Evolutionary conservation across 2,113 vertebrate species (phyloP).

Genomic region (Pandion haliaetus): DNA sequence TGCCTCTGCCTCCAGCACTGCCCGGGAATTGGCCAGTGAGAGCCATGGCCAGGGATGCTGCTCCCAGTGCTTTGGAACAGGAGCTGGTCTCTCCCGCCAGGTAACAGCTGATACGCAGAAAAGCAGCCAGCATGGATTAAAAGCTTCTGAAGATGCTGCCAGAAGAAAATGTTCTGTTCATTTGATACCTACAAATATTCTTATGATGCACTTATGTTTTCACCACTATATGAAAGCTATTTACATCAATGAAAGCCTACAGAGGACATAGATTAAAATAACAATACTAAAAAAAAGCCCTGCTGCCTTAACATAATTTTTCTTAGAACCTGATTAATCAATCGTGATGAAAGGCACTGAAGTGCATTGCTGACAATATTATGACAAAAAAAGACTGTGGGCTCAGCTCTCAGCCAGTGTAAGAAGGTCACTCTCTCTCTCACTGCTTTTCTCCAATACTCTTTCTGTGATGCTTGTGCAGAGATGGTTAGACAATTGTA

Average conservation of each 20-base stretch:
- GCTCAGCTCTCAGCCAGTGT: neutral
- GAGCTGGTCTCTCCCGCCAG: neutral
- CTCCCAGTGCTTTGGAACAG: neutral
- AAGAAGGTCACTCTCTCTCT: neutral
- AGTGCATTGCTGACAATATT: neutral
- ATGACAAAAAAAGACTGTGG: neutral
- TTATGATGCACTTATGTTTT: neutral
- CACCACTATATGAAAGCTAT: neutral
- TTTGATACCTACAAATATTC: neutral
- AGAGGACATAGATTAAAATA: neutral
- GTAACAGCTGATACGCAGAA: neutral
- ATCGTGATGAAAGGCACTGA: neutral
- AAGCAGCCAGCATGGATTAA: neutral
- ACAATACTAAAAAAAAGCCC: neutral
- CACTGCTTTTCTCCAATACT: neutral
- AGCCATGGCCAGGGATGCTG: rapidly evolving
- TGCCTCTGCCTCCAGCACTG: rapidly evolving
- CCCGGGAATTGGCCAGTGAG: neutral
- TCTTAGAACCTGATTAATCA: neutral
- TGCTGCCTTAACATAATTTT: neutral
- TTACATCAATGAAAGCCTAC: neutral
- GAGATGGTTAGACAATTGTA: neutral
- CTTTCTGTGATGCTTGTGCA: neutral
- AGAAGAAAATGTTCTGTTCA: neutral
- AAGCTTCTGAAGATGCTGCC: neutral